Evolutionary conservation across 2,797 vertebrate genomes (phyloP).

Genomic region (Astyanax mexicanus): DNA sequence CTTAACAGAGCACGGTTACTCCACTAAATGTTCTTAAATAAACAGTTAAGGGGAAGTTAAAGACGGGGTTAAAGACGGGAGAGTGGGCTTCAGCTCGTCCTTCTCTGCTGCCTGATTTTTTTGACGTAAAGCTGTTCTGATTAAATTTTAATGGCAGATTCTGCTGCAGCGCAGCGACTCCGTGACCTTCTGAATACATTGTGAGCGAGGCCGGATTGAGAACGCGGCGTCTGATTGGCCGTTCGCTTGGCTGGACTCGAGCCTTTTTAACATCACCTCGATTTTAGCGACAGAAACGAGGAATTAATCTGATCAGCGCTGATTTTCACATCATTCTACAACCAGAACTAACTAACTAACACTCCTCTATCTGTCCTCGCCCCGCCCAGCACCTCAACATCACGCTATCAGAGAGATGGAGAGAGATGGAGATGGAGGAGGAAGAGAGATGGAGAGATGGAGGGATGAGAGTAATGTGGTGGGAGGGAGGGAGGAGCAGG

Average conservation of each 20-base stretch:
- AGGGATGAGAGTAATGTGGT: too few species aligned
- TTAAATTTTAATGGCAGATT: slow-evolving; percentile 75
- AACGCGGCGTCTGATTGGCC: slow-evolving; percentile 70
- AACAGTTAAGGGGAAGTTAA: not conserved
- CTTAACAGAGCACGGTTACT: too few species aligned
- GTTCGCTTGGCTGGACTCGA: slow-evolving; percentile 42
- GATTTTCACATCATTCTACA: slow-evolving; percentile 61
- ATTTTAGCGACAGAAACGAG: slow-evolving; percentile 63
- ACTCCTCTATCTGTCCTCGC: slow-evolving; percentile 51
- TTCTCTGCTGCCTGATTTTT: slow-evolving; percentile 65
- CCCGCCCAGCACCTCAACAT: slow-evolving; percentile 45
- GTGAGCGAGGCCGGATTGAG: slow-evolving; percentile 67
- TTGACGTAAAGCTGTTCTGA: slow-evolving; percentile 74
- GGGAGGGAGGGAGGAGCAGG: not conserved
- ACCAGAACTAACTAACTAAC: slow-evolving; percentile 59
- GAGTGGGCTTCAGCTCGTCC: slow-evolving; percentile 34
- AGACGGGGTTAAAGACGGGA: slow-evolving; percentile 25
- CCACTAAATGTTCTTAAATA: slow-evolving; percentile 11
- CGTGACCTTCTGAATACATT: slow-evolving; percentile 77
- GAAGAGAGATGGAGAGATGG: not conserved
- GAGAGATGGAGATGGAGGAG: slow-evolving; percentile 25
- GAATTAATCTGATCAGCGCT: slow-evolving; percentile 59
- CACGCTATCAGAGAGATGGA: slow-evolving; percentile 29
- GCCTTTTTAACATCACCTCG: slow-evolving; percentile 57
- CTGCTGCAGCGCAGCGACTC: slow-evolving; percentile 66